Base-by-base conservation (phyloP, 2,888 invertebrate genomes). In the Oscheius sp. region DNA sequence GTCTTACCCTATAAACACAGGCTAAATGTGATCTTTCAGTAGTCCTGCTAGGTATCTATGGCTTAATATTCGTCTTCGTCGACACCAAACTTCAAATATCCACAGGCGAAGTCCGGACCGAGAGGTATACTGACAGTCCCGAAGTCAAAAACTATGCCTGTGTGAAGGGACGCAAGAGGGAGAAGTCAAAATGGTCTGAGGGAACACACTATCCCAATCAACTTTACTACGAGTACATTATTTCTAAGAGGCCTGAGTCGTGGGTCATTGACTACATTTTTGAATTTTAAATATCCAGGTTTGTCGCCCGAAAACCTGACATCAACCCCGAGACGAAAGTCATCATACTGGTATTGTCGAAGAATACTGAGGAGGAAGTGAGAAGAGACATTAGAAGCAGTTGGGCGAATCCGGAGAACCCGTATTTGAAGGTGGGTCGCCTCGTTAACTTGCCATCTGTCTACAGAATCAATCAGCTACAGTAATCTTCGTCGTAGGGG, bases 161-260 rank as follows among this genome's bases (percentile, higher is more conserved):
- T 7, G 7, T 42, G 7, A 42, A 42, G 42, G 42, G 42, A 57
- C 33, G 57, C 29, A 33, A 60, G n/a, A 29, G n/a, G 7, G 13
- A 33, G n/a, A 33, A 33, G 35, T 37, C 47, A 1, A 63, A 33
- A 63, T 63, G 47, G 47, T 3, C 47, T 2, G 63, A 63, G 29
- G 63, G 63, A 29, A 29, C 33, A 21, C 63, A 63, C 21, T 63
- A 63, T 63, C 63, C 63, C 2, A 63, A 63, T 48, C 63, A 63
- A 48, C 50, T 63, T 1, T 63, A 48, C 29, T 63, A 63, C 63
- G 63, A 63, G 63, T 63, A 63, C 21, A 48, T 63, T 21, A 48
- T 63, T 33, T n/a, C 10, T 48, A 63, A 63, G 48, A 10, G n/a
- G n/a, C 48, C 63, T 10, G 47, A 63, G n/a, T 47, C 47, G 63